Evolutionary conservation across 1,140 invertebrate species (phyloP), one percentile per base, ranked within the genome.

Genomic region (Phenacoccus solenopsis): DNA sequence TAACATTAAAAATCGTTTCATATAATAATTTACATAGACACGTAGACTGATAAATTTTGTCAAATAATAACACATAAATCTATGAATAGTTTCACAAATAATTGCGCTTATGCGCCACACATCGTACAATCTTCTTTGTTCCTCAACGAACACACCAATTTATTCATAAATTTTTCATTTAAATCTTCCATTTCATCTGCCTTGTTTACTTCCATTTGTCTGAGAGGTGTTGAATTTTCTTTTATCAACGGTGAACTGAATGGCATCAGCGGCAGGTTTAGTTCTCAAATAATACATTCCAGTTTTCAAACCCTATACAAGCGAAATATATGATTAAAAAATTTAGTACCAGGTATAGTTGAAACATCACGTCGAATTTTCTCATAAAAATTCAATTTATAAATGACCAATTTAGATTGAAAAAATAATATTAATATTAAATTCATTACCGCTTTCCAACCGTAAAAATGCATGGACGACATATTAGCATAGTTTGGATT

Each of bases 251-350:
- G 97, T 98, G 78, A 99, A 98, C 78, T 99, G 94, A 75, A 98
- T 94, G 7, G 96, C 93, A 77, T 94, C 89, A 1, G 91, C 95
- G 5, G 96, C 96, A 9, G 97, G 93, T 76, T 97, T 98, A 0
- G 94, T 98, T 28, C 97, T 84, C 70, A 99, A 82, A 79, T 99
- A 99, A 79, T 99, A 99, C 95, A 99, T 98, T 35, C 97, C 97
- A 28, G 97, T 99, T 81, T 99, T 99, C 13, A 99, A 82, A 7
- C 97, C 91, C 88, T 90, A 73, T 30, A 78, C n/a, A n/a, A n/a
- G n/a, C n/a, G n/a, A n/a, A n/a, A n/a, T n/a, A n/a, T 77, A 75
- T 73, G 73, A 72, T 70, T 49, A 70, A 73, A 38, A 49, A 35
- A 69, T 27, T 0, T 25, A 71, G 16, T 24, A 38, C 25, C 20